Evolutionary conservation across 1,140 invertebrate species (phyloP).

Genomic region (Drosophila sechellia): DNA sequence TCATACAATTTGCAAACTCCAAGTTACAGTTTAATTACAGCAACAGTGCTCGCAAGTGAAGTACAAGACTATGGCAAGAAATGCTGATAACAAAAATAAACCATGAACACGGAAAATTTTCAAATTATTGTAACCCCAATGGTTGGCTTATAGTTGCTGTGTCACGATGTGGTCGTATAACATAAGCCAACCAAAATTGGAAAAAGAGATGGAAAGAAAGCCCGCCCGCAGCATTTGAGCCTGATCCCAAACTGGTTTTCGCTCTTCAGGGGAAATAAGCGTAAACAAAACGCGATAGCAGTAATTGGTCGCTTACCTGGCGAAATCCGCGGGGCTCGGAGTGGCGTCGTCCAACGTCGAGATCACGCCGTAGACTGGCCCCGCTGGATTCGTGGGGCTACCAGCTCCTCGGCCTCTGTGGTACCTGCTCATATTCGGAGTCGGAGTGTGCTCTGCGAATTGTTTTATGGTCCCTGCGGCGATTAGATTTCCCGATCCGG

Average conservation of each 20-base stretch:
- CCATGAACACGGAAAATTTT: no score
- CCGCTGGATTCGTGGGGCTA: slow-evolving; percentile 21
- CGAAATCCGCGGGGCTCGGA: slow-evolving; percentile 30
- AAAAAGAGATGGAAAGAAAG: slow-evolving; percentile 3
- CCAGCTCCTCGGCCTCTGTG: slow-evolving; percentile 7
- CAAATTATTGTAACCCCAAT: no score
- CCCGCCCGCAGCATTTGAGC: slow-evolving; percentile 3
- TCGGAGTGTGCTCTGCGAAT: slow-evolving; percentile 46
- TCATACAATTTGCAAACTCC: no score
- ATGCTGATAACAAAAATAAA: background rate
- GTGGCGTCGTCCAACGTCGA: slow-evolving; percentile 61
- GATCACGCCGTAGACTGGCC: slow-evolving; percentile 68
- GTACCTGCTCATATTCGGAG: slow-evolving; percentile 24
- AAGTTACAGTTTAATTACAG: no score
- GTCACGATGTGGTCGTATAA: background rate
- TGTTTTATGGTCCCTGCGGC: slow-evolving; percentile 62
- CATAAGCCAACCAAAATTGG: background rate
- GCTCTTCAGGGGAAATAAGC: background rate
- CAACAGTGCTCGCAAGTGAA: no score
- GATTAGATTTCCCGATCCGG: slow-evolving; percentile 57
- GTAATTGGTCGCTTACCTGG: slow-evolving; percentile 41
- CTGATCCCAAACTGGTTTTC: slow-evolving; percentile 27
- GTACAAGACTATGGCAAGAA: no score
- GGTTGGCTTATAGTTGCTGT: background rate
- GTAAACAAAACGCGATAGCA: background rate